Percentiles rank a stretch among this genome's conserved stretches.
These are phyloP conservation scores for Trichoplusia ni DNA, from an alignment of 1,140 invertebrate species.

Conservation along the genomic window DNA sequence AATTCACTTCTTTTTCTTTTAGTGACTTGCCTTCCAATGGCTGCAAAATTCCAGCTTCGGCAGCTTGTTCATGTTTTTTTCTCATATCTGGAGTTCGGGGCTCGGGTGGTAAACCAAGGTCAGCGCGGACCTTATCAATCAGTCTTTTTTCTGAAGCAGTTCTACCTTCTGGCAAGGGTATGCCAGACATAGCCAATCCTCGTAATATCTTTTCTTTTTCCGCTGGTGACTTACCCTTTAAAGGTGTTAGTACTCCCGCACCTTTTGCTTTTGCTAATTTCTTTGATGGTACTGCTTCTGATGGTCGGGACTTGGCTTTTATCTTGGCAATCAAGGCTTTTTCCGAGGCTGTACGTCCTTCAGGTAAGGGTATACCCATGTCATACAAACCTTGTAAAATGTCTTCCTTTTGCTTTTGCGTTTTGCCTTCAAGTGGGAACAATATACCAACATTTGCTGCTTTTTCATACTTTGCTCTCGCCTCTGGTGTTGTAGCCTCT, in stretches of 20 bases:
- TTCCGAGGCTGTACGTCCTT: constrained; percentile 42
- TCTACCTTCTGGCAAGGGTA: constrained; percentile 36
- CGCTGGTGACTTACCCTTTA: constrained; percentile 41
- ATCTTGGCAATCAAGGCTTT: constrained; percentile 38
- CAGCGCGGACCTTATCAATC: constrained; percentile 40
- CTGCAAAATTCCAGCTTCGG: background rate
- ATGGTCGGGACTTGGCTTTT: no score
- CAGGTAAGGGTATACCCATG: constrained; percentile 30
- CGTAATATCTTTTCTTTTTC: constrained; percentile 50
- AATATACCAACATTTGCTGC: constrained; percentile 42
- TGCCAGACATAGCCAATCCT: constrained; percentile 42
- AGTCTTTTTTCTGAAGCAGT: constrained; percentile 38
- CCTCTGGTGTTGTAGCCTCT: background rate
- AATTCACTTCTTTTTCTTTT: constrained; percentile 41
- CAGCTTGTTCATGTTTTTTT: background rate
- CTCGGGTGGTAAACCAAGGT: constrained; percentile 35
- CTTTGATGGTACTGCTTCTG: no score
- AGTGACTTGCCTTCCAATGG: background rate
- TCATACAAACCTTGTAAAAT: constrained; percentile 19
- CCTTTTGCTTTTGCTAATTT: background rate
- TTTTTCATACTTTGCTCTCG: constrained; percentile 38
- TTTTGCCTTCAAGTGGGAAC: constrained; percentile 45
- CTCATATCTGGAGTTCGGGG: no score
- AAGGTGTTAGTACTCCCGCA: constrained; percentile 3
- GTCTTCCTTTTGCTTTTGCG: constrained; percentile 40